Evolutionary conservation across 2,888 invertebrate species (phyloP).

Genomic region (Choristoneura rosaceana): DNA sequence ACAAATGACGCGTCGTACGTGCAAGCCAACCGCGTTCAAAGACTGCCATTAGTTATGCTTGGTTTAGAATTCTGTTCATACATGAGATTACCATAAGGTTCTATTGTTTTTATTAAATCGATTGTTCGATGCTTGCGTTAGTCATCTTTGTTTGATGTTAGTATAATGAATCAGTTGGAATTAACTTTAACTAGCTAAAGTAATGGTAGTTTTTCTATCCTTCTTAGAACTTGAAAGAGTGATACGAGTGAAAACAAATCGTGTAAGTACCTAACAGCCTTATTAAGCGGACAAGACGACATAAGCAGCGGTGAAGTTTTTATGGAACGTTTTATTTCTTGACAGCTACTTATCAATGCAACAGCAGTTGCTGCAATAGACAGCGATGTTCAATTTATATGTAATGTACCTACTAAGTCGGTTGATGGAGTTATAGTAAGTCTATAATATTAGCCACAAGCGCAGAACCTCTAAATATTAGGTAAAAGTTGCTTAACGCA

Average conservation of each 20-base stretch:
- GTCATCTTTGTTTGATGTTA: conserved; percentile 40
- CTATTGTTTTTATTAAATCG: conserved; percentile 62
- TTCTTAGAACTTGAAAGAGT: conserved; percentile 22
- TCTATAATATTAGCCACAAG: too few relatives aligned
- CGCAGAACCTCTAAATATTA: too few relatives aligned
- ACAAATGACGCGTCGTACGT: conserved; percentile 35
- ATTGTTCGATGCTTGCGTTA: conserved; percentile 57
- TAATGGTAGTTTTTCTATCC: conserved; percentile 14
- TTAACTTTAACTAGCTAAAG: conserved; percentile 24
- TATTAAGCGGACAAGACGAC: conserved; percentile 25
- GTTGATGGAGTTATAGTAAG: too few relatives aligned
- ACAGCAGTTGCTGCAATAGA: neutral
- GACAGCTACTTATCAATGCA: conserved; percentile 19
- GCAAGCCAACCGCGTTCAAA: conserved; percentile 28
- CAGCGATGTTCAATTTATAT: too few relatives aligned
- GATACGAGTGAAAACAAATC: conserved; percentile 23
- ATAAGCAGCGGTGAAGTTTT: conserved; percentile 24
- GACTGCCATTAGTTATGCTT: conserved; percentile 39
- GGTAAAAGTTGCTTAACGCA: too few relatives aligned
- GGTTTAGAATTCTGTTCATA: conserved; percentile 59
- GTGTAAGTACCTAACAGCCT: conserved; percentile 9
- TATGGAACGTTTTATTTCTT: neutral
- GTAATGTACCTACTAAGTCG: too few relatives aligned
- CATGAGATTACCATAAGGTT: conserved; percentile 62
- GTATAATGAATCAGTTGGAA: conserved; percentile 37